Base-by-base conservation (phyloP, 2,888 invertebrate species). In the Philaethria dido region DNA sequence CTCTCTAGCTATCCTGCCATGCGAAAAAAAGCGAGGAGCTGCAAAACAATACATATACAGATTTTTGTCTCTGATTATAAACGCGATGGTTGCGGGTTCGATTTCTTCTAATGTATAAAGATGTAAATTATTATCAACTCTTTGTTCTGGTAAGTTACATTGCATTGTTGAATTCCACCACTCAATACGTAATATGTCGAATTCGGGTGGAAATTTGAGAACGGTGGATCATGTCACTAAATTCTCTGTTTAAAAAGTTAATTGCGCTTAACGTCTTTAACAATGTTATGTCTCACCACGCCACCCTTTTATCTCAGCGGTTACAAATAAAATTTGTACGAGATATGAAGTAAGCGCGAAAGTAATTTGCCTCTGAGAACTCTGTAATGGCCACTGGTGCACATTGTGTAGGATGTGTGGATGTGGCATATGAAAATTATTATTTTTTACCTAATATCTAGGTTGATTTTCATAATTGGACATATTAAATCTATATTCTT, bases 301-400 rank as follows among this genome's bases (percentile, higher is more conserved):
- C 44, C 57, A 48, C 42, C 16, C 25, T 42, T 64, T 57, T 59
- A 47, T 57, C 33, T 39, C 57, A 80, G 76, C 75, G 78, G 79
- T 80, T 83, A 85, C 84, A 86, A 86, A 83, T 82, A 79, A 85
- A 85, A 85, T 84, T 85, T 86, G 80, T 83, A 81, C 79, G 81
- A 80, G 83, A 79, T 85, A 86, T 85, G 85, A 85, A 86, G 84
- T 84, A 80, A 77, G 78, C 81, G 72, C 70, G 66, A 70, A 79
- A 84, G 86, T 86, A 85, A 87, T 85, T 84, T 86, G 80, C 80
- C 80, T 79, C 78, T 66, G 81, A 81, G 84, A 79, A 77, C 76
- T 75, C 75, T 73, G 81, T 86, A 84, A 86, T 84, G 80, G 84
- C 79, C 75, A 82, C 83, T 81, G 66, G 44, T 55, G 25, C 36